phyloP scores from a whole-genome alignment of 2,888 invertebrate species.

The Pantelozetes paolii region DNA sequence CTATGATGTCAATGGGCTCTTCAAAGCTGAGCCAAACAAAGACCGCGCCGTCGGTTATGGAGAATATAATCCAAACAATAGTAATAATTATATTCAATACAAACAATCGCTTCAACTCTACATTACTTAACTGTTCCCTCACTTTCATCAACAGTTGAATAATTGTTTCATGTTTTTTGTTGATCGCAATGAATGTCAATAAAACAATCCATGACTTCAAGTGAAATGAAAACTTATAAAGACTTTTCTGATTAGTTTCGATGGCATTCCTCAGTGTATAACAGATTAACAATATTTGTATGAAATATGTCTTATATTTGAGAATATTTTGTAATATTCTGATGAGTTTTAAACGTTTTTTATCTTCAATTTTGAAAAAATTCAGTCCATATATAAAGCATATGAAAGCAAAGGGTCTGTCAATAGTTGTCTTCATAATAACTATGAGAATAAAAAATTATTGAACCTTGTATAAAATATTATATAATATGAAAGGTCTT shows the following conservation, averaged over 20 bases:
- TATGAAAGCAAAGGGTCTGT: not conserved
- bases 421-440: not conserved
- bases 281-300: not conserved
- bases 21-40: not conserved
- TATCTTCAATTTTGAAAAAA: not conserved
- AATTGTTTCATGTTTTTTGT: not conserved
- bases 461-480: too few species aligned
- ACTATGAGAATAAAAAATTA: too few species aligned
- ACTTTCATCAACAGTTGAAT: not conserved
- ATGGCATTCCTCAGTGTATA: too few species aligned
- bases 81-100: not conserved
- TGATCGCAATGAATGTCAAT: not conserved
- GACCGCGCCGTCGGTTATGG: not conserved
- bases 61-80: not conserved
- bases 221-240: slow-evolving; percentile 19
- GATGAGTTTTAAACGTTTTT: not conserved
- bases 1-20: not conserved
- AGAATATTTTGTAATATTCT: not conserved
- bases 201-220: slow-evolving; percentile 18
- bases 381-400: slow-evolving; percentile 12
- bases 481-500: too few species aligned
- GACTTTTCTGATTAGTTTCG: too few species aligned
- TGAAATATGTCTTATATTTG: not conserved
- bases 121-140: not conserved
- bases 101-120: not conserved